Conservation (phyloP, 2,113 vertebrate genomes). For the Corythornis madagascariensis region DNA sequence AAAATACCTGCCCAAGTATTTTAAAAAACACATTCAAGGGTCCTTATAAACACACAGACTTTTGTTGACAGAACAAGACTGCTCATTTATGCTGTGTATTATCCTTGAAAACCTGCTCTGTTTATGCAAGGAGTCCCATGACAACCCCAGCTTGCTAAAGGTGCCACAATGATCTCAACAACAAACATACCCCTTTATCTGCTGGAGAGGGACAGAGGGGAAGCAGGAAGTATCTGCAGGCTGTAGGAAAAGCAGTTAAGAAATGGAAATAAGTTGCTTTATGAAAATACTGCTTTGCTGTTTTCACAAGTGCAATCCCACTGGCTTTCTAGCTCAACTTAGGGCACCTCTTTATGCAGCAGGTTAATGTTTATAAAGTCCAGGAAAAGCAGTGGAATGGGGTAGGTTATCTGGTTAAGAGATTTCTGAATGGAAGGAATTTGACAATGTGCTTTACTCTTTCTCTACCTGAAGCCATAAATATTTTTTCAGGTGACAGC, state of each 20-base stretch:
- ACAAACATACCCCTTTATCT: not conserved
- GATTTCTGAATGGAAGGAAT: not conserved
- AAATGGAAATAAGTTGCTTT: conserved; percentile 22
- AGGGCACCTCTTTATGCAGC: rapidly evolving
- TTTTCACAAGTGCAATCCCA: not conserved
- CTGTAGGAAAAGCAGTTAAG: not conserved
- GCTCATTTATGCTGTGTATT: conserved; percentile 8
- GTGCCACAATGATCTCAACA: conserved; percentile 19
- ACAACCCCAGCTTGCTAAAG: not conserved
- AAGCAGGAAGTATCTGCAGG: conserved; percentile 22
- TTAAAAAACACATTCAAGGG: conserved; percentile 29
- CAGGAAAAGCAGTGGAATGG: not conserved
- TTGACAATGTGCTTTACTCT: not conserved
- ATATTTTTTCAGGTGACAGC: not conserved
- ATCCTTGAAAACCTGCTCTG: conserved; percentile 48
- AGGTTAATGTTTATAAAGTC: not conserved
- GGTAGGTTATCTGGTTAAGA: not conserved
- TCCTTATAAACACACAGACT: not conserved
- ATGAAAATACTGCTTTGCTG: not conserved
- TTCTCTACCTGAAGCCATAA: not conserved
- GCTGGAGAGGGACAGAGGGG: not conserved
- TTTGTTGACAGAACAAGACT: conserved; percentile 14
- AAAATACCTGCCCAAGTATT: conserved; percentile 13
- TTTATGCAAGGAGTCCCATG: conserved; percentile 26
- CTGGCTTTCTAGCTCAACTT: not conserved